Conservation (phyloP, 2,888 invertebrate genomes). For the Metellina segmentata region DNA sequence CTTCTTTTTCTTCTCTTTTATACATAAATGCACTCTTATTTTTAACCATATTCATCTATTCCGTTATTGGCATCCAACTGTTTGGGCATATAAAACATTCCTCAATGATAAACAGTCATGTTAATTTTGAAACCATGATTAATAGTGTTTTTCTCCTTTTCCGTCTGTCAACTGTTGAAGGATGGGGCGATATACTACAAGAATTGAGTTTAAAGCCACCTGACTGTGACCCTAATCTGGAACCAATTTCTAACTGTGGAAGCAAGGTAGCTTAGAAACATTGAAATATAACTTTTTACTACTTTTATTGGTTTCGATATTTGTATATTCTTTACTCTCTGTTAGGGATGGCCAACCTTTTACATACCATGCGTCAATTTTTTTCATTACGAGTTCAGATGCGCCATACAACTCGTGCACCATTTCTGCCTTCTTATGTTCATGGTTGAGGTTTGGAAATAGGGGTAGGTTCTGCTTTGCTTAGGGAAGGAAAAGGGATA, state of each 20-base stretch:
- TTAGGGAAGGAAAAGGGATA: no score
- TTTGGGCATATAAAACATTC: slow-evolving; percentile 40
- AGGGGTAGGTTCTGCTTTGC: no score
- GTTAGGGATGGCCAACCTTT: no score
- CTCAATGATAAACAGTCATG: not conserved
- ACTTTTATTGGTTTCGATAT: no score
- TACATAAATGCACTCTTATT: slow-evolving; percentile 32
- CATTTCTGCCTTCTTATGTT: no score
- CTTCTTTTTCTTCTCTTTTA: slow-evolving; percentile 52
- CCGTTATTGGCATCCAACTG: slow-evolving; percentile 54
- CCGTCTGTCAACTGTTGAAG: slow-evolving; percentile 58
- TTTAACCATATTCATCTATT: slow-evolving; percentile 54
- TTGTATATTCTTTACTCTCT: no score
- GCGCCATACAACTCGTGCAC: no score
- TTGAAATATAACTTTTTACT: no score
- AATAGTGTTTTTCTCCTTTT: slow-evolving; percentile 50
- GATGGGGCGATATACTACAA: slow-evolving; percentile 41
- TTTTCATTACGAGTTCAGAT: no score
- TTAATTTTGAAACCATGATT: slow-evolving; percentile 52
- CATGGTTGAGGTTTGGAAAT: no score
- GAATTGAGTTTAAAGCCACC: slow-evolving; percentile 39
- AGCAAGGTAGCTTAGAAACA: slow-evolving; percentile 5
- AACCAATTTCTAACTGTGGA: slow-evolving; percentile 42
- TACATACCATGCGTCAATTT: no score
- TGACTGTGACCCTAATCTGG: slow-evolving; percentile 15